phyloP scores from a whole-genome alignment of 2,797 vertebrate genomes.

The Etheostoma perlongum region DNA sequence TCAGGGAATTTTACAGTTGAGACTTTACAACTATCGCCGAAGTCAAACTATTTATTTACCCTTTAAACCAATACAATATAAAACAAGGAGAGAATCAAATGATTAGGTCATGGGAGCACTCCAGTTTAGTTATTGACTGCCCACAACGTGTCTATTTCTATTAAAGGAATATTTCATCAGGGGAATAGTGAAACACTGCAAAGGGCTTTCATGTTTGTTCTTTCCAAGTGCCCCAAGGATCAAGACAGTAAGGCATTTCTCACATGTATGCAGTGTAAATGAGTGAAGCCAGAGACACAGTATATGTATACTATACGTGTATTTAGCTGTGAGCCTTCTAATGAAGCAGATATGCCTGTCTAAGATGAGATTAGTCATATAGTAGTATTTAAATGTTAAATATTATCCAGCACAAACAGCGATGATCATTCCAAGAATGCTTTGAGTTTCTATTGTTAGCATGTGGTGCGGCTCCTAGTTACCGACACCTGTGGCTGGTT shows the following conservation, averaged over 20 bases:
- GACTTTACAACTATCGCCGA: not conserved
- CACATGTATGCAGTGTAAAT: not conserved
- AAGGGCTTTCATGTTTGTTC: not conserved
- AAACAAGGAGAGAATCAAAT: not conserved
- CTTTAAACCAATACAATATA: not conserved
- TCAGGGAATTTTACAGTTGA: not conserved
- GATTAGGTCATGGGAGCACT: not conserved
- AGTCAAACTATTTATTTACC: not conserved
- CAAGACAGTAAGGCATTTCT: not conserved
- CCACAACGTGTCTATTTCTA: not conserved
- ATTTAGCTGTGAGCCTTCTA: not conserved
- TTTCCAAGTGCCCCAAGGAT: not conserved
- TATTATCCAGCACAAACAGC: not conserved
- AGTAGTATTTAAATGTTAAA: not conserved
- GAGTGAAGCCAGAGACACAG: not conserved
- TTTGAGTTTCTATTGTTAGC: conserved; percentile 51
- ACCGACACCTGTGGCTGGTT: conserved; percentile 44
- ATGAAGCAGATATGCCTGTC: not conserved
- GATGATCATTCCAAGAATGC: conserved; percentile 14
- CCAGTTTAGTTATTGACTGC: not conserved
- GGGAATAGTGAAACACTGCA: not conserved
- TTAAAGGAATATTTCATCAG: not conserved
- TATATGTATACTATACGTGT: not conserved
- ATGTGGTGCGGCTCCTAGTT: conserved; percentile 35
- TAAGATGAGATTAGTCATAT: not conserved